These are phyloP conservation scores for Brachyopa scutellaris DNA, from an alignment of 2,888 invertebrate species.

Conservation along the genomic window DNA sequence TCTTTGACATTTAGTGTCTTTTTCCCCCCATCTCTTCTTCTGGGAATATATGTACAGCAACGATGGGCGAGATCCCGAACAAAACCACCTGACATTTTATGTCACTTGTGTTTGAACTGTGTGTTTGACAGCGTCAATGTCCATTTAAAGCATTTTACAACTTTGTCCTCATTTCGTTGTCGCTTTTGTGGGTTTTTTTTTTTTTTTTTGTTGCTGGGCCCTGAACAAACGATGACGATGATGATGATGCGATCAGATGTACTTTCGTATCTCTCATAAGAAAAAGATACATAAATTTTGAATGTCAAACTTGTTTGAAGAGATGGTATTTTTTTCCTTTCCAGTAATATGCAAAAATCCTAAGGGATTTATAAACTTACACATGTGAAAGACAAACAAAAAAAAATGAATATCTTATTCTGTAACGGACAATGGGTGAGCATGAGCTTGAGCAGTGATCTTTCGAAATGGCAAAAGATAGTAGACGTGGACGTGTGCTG, in stretches of 20 bases:
- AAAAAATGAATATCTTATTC: constrained; percentile 63
- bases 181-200: constrained; percentile 36
- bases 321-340: constrained; percentile 56
- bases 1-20: constrained; percentile 38
- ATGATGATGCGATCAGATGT: constrained; percentile 25
- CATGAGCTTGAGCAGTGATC: no score
- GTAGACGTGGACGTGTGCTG: constrained; percentile 53
- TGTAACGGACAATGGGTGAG: constrained; percentile 60
- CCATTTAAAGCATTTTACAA: constrained; percentile 81
- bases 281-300: constrained; percentile 46
- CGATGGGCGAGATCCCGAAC: constrained; percentile 52
- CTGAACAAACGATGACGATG: constrained; percentile 30
- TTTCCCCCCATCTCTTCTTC: constrained; percentile 13
- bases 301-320: constrained; percentile 51
- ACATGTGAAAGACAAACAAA: constrained; percentile 33
- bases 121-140: constrained; percentile 81
- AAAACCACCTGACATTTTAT: constrained; percentile 80
- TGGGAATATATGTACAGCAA: constrained; percentile 37
- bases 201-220: background rate
- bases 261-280: constrained; percentile 29
- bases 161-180: constrained; percentile 79
- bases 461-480: constrained; percentile 11
- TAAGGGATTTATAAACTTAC: constrained; percentile 69
- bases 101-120: constrained; percentile 76
- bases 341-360: constrained; percentile 64